phyloP scores from a whole-genome alignment of 2,888 invertebrate genomes.

The Drosophila acutilabella region DNA sequence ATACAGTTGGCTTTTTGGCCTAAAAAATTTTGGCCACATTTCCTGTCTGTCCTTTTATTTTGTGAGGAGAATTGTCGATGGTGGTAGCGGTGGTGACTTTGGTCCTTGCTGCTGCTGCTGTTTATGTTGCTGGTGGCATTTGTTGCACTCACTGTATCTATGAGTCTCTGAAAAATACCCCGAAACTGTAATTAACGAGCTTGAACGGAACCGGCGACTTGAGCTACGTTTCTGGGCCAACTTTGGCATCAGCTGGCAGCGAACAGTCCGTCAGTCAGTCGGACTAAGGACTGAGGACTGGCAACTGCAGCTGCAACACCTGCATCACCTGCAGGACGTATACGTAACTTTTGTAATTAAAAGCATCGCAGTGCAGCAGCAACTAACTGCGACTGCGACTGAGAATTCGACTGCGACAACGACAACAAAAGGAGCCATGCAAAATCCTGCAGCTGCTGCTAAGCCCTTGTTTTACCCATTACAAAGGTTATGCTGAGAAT shows the following conservation, averaged over 20 bases:
- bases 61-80: conserved; percentile 22
- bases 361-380: conserved; percentile 71
- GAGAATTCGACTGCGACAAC: conserved; percentile 10
- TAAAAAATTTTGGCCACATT: conserved; percentile 69
- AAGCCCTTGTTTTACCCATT: not conserved
- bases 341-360: conserved; percentile 80
- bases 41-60: conserved; percentile 62
- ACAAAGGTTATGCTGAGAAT: not conserved
- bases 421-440: conserved; percentile 72
- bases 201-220: conserved; percentile 78
- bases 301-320: conserved; percentile 73
- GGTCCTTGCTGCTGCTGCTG: too few relatives aligned
- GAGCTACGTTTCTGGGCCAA: conserved; percentile 60
- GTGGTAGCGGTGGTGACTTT: too few relatives aligned
- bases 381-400: conserved; percentile 18
- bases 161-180: conserved; percentile 18
- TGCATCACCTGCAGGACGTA: conserved; percentile 80
- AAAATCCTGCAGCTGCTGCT: conserved; percentile 65
- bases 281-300: conserved; percentile 14
- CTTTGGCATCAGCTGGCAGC: conserved; percentile 43
- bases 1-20: conserved; percentile 35
- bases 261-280: conserved; percentile 20
- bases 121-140: too few relatives aligned
- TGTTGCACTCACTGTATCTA: conserved; percentile 5
- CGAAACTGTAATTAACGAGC: conserved; percentile 74